Evolutionary conservation across 2,113 vertebrate species (phyloP).

Genomic region (Loxodonta africana): DNA sequence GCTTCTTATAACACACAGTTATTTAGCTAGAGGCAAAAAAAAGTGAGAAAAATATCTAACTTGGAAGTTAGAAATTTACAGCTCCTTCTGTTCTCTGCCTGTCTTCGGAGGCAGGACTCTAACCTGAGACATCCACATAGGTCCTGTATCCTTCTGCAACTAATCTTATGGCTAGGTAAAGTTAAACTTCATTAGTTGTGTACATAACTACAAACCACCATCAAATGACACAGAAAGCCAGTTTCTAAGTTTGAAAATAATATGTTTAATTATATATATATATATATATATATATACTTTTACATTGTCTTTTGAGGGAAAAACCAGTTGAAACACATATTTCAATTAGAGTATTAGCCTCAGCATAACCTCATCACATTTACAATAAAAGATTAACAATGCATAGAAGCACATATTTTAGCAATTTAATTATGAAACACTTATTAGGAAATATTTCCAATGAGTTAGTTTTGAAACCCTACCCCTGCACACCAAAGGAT

Average conservation of each 20-base stretch:
- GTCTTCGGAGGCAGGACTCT: background rate
- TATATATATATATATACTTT: background rate
- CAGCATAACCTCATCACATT: background rate
- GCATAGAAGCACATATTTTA: background rate
- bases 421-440: background rate
- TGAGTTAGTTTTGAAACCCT: background rate
- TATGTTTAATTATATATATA: background rate
- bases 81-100: background rate
- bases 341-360: background rate
- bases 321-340: background rate
- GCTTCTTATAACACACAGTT: background rate
- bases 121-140: background rate
- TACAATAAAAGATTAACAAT: background rate
- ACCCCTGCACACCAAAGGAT: background rate
- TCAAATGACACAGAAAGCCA: background rate
- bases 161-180: background rate
- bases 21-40: background rate
- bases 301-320: background rate
- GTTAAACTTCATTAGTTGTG: background rate
- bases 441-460: background rate
- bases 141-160: background rate
- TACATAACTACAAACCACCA: background rate
- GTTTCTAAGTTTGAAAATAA: background rate
- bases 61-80: background rate
- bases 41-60: background rate